Evolutionary conservation across 2,888 invertebrate genomes (phyloP).

Genomic region (Frankliniella fusca): DNA sequence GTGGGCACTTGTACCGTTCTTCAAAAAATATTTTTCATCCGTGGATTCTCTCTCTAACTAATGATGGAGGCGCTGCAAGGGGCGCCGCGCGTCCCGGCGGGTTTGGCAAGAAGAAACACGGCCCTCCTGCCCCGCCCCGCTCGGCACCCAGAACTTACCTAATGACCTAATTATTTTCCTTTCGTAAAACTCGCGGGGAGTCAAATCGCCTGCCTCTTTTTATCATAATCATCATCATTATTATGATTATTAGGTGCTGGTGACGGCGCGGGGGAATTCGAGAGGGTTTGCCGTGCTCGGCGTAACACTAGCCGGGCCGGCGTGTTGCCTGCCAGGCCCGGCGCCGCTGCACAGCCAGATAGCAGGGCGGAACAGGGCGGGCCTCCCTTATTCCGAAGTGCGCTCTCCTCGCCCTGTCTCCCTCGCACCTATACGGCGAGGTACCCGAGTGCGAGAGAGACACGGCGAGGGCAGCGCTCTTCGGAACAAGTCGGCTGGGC

Average conservation of each 20-base stretch:
- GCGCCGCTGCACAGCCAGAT: too few relatives aligned
- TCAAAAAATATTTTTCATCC: not conserved
- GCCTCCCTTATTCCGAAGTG: too few relatives aligned
- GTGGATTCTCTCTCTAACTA: not conserved
- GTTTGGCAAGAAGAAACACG: not conserved
- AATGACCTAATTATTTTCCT: slow-evolving; percentile 10
- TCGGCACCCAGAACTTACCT: not conserved
- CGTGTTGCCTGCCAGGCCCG: not conserved
- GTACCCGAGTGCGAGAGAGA: too few relatives aligned
- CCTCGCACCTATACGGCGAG: too few relatives aligned
- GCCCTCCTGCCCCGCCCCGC: not conserved
- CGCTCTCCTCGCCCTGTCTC: too few relatives aligned
- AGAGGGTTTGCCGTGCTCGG: not conserved
- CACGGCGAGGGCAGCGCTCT: too few relatives aligned
- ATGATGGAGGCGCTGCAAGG: not conserved
- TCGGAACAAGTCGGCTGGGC: too few relatives aligned
- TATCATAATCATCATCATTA: too few relatives aligned
- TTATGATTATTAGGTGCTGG: too few relatives aligned
- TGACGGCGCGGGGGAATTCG: too few relatives aligned
- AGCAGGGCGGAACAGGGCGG: too few relatives aligned
- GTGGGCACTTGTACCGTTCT: not conserved
- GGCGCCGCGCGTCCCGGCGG: not conserved
- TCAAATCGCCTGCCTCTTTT: not conserved
- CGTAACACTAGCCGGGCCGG: not conserved
- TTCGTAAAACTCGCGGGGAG: not conserved